Evolutionary conservation across 2,888 invertebrate genomes (phyloP), one percentile per base, ranked within the genome.

Genomic region (Xestia c-nigrum): DNA sequence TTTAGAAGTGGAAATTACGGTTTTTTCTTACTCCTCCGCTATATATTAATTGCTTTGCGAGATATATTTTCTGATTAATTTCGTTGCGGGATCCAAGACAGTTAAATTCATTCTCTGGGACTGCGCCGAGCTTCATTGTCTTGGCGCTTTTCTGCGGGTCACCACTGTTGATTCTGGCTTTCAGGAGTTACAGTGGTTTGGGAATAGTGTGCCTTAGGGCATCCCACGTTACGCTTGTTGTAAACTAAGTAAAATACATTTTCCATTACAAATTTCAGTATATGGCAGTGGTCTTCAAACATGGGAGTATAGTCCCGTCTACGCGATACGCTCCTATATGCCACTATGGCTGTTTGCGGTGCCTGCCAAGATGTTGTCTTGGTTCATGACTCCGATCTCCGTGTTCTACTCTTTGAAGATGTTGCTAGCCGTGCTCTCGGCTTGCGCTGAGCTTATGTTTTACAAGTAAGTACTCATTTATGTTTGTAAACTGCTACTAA

Each of bases 221-320:
- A 12, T 24, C 55, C 12, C 5, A 14, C 2, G 0, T 57, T 57
- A 57, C 5, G 12, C 24, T 24, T 57, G 24, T 24, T 3, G 14
- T 57, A n/a, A 52, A 4, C 10, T n/a, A n/a, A n/a, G n/a, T 55
- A 12, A 5, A 14, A 2, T 14, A 24, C 12, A 57, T 57, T 57
- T 24, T 57, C 24, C 14, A 2, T 55, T 10, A n/a, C n/a, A 12
- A n/a, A 57, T 57, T 59, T 59, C 98, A 96, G 97, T 99, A 70
- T 99, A 99, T 92, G 99, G 99, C 14, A 98, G 97, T 92, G 99
- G 99, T 9, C 97, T 99, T 81, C 99, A 99, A 97, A 99, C 99
- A 50, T 99, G 99, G 99, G 99, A 99, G 94, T 99, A 99, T 94
- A 99, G 99, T 91, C 99, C 99, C 0, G 97, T 97, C 80, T 99